A percentile compares a stretch with the other conserved stretches of the same genome.
These are phyloP conservation scores for Silurus lanzhouensis DNA, from an alignment of 2,797 vertebrate genomes.

Conservation along the genomic window DNA sequence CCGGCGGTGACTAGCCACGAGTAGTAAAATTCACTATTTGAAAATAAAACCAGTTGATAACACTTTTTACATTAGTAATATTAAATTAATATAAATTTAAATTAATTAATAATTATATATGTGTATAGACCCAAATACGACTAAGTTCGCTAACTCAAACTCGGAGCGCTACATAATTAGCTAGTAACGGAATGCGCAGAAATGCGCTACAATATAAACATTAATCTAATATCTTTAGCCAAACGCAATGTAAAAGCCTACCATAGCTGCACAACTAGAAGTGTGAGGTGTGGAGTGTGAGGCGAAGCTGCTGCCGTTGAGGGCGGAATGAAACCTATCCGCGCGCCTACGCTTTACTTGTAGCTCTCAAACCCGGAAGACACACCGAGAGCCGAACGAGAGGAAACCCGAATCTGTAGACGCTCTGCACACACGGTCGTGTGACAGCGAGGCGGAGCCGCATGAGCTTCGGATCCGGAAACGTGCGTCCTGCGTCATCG, in stretches of 20 bases:
- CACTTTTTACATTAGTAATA: not conserved
- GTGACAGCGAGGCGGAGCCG: not conserved
- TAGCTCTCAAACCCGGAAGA: not conserved
- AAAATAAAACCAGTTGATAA: not conserved
- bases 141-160: not conserved
- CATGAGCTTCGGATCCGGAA: not conserved
- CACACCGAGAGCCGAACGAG: not conserved
- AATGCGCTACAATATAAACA: not conserved
- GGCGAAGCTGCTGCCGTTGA: not conserved
- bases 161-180: not conserved
- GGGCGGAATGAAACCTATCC: not conserved
- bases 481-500: not conserved
- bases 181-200: not conserved
- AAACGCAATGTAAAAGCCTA: not conserved
- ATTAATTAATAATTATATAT: not conserved
- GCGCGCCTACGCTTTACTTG: conserved; percentile 6
- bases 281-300: no score
- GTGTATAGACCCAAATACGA: not conserved
- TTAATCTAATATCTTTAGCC: not conserved
- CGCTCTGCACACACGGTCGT: no score
- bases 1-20: not conserved
- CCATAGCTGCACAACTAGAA: conserved; percentile 18
- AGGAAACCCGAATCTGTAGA: not conserved
- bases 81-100: not conserved
- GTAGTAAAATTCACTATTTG: not conserved